Evolutionary conservation across 2,797 vertebrate genomes (phyloP).

Genomic region (Phyllotis vaccarum): DNA sequence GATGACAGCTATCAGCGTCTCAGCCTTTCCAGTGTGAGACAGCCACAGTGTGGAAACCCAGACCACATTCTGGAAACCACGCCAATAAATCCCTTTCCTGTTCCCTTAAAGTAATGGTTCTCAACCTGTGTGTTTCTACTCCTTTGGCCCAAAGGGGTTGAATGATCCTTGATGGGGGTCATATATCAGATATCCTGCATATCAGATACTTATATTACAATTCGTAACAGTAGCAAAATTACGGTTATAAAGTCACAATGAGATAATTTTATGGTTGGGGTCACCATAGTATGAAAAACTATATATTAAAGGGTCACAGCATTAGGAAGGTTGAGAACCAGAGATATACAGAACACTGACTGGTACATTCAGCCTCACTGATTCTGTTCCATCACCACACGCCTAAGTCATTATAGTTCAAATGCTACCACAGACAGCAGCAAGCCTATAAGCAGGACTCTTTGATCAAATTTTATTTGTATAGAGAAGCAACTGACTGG

Average conservation of each 20-base stretch:
- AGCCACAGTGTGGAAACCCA: neutral
- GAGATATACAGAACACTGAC: neutral
- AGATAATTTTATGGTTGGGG: neutral
- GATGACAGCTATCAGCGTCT: neutral
- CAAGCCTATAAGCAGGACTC: neutral
- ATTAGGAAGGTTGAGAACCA: neutral
- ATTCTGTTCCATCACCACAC: neutral
- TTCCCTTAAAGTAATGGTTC: neutral
- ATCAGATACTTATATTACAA: neutral
- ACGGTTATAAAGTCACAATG: neutral
- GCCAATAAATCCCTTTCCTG: neutral
- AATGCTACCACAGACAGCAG: neutral
- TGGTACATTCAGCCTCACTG: neutral
- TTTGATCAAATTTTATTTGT: neutral
- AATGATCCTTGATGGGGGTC: neutral
- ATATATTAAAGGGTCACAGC: neutral
- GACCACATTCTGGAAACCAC: neutral
- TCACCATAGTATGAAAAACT: neutral
- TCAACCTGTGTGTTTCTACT: neutral
- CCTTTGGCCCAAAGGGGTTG: neutral
- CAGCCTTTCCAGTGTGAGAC: neutral
- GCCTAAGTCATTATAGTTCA: neutral
- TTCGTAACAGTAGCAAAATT: neutral
- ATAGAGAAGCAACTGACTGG: neutral
- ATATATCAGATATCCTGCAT: neutral